Evolutionary conservation across 2,113 vertebrate genomes (phyloP).

Genomic region (Xenopus tropicalis): DNA sequence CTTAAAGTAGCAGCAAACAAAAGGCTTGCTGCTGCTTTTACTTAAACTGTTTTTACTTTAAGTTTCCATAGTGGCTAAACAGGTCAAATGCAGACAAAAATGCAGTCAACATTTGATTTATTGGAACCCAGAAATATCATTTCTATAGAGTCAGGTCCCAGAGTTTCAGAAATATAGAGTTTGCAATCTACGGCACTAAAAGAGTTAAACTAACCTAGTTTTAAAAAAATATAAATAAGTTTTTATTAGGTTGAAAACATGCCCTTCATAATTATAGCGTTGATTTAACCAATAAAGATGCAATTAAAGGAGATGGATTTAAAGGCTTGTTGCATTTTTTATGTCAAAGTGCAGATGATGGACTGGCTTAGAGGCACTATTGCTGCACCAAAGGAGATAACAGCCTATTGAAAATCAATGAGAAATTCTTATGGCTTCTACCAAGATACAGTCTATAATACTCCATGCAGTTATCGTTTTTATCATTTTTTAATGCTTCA

Average conservation of each 20-base stretch:
- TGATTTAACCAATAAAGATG: slow-evolving; percentile 8
- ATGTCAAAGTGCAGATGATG: background rate
- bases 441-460: background rate
- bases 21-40: no score
- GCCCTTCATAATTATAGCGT: slow-evolving; percentile 7
- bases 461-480: background rate
- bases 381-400: background rate
- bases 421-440: background rate
- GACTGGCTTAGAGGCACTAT: background rate
- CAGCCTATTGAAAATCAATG: slow-evolving; percentile 1
- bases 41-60: no score
- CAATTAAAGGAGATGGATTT: slow-evolving; percentile 13
- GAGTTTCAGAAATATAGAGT: no score
- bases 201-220: no score
- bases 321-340: slow-evolving; percentile 7
- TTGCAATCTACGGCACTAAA: no score
- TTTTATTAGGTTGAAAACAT: slow-evolving; percentile 19
- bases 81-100: no score
- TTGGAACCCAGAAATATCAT: no score
- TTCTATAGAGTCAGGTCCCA: no score
- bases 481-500: slow-evolving; percentile 1
- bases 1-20: no score
- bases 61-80: no score
- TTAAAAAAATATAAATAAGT: background rate
- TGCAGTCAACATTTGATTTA: no score